Percentiles rank a stretch among this genome's conserved stretches.
These are phyloP conservation scores for Platerodrilus igneus DNA, from an alignment of 2,888 invertebrate species.

Conservation along the genomic window DNA sequence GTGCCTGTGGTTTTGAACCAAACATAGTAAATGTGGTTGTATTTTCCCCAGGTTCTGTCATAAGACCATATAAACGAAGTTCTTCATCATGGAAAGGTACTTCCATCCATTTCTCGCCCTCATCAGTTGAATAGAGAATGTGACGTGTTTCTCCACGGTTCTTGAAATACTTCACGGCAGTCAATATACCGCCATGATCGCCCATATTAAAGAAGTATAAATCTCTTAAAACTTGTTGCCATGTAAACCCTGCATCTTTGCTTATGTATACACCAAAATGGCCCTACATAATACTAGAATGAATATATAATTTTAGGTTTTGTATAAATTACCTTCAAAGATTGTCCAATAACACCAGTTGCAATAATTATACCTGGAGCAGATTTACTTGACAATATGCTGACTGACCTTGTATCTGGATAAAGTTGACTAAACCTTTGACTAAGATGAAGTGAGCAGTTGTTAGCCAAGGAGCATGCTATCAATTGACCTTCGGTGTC, in stretches of 20 bases:
- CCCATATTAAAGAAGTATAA: constrained; percentile 85
- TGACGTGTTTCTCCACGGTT: constrained; percentile 71
- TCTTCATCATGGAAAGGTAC: constrained; percentile 65
- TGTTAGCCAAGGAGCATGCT: constrained; percentile 59
- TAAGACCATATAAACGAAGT: constrained; percentile 80
- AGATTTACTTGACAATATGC: constrained; percentile 80
- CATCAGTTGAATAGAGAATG: constrained; percentile 79
- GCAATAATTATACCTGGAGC: constrained; percentile 87
- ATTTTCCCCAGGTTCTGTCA: constrained; percentile 93
- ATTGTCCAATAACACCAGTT: constrained; percentile 74
- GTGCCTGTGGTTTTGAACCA: constrained; percentile 71
- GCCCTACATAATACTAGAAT: constrained; percentile 45
- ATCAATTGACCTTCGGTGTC: constrained; percentile 66
- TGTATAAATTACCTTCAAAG: constrained; percentile 53
- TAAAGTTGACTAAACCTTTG: constrained; percentile 82
- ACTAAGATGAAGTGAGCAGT: constrained; percentile 81
- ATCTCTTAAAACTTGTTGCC: constrained; percentile 70
- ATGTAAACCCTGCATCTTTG: constrained; percentile 75
- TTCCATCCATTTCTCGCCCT: constrained; percentile 76
- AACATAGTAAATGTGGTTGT: constrained; percentile 89
- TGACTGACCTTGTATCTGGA: constrained; percentile 72
- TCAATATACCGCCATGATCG: constrained; percentile 84
- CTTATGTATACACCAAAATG: constrained; percentile 77
- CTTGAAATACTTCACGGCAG: constrained; percentile 79
- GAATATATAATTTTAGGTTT: background rate